Evolutionary conservation across 2,888 invertebrate species (phyloP).

Genomic region (Drosophila falleni): DNA sequence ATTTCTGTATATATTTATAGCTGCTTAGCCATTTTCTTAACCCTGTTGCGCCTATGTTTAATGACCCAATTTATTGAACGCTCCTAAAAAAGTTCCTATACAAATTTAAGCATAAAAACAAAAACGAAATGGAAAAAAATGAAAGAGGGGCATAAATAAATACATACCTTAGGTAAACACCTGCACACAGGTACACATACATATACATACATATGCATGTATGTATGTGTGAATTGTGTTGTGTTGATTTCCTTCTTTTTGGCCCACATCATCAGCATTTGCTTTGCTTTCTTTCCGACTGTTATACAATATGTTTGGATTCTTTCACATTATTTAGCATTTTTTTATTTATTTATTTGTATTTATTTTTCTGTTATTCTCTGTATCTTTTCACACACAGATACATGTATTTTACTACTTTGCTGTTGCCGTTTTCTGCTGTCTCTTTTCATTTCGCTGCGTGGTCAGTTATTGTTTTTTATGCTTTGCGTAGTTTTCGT

Average conservation of each 20-base stretch:
- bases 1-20: conserved; percentile 5
- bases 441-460: conserved; percentile 54
- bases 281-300: conserved; percentile 45
- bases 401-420: conserved; percentile 16
- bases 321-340: conserved; percentile 77
- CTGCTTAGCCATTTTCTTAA: conserved; percentile 9
- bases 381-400: conserved; percentile 22
- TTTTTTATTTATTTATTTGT: conserved; percentile 69
- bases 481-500: conserved; percentile 72
- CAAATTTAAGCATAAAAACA: conserved; percentile 47
- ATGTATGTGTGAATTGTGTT: conserved; percentile 33
- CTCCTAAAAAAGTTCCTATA: conserved; percentile 34
- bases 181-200: conserved; percentile 1
- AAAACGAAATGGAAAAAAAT: conserved; percentile 42
- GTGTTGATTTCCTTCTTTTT: conserved; percentile 22
- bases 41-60: conserved; percentile 58
- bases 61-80: conserved; percentile 65
- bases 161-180: conserved; percentile 2
- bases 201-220: not conserved
- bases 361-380: conserved; percentile 54
- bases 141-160: conserved; percentile 30
- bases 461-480: conserved; percentile 59
- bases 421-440: conserved; percentile 50
- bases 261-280: conserved; percentile 22
- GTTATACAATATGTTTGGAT: conserved; percentile 63